Evolutionary conservation across 2,888 invertebrate genomes (phyloP).

Genomic region (Zygogramma bicolorata): DNA sequence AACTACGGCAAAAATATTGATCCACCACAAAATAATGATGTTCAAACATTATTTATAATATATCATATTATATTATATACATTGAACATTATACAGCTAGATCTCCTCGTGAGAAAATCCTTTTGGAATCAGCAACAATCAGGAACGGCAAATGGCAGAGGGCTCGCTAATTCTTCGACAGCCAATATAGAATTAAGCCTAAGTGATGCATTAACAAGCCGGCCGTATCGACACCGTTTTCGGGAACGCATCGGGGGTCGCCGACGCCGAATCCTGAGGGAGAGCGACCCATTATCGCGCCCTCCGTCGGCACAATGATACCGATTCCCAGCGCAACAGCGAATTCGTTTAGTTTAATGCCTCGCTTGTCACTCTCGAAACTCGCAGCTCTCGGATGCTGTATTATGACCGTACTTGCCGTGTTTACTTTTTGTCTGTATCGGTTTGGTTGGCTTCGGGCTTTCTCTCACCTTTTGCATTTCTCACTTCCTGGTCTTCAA

Average conservation of each 20-base stretch:
- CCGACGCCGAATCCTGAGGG: conserved; percentile 64
- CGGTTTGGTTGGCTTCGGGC: no score
- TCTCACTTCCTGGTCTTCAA: no score
- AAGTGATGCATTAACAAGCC: conserved; percentile 59
- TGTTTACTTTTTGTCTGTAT: no score
- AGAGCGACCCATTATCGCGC: conserved; percentile 66
- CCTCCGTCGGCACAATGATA: conserved; percentile 63
- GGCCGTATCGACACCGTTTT: conserved; percentile 53
- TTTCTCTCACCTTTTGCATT: no score
- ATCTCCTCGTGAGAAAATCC: conserved; percentile 2
- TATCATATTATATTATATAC: no score
- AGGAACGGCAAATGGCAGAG: conserved; percentile 39
- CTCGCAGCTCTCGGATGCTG: no score
- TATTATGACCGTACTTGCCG: no score
- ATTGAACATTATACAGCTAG: no score
- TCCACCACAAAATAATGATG: no score
- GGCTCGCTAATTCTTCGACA: conserved; percentile 52
- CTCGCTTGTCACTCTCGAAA: conserved; percentile 63
- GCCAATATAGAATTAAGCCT: conserved; percentile 56
- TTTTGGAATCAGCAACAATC: conserved; percentile 39
- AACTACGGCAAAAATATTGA: no score
- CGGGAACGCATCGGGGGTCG: conserved; percentile 49
- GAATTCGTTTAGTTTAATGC: conserved; percentile 66
- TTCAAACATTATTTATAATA: no score
- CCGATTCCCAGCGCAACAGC: conserved; percentile 65